Base-by-base conservation (phyloP, 2,113 vertebrate species). In the Grantiella picta region DNA sequence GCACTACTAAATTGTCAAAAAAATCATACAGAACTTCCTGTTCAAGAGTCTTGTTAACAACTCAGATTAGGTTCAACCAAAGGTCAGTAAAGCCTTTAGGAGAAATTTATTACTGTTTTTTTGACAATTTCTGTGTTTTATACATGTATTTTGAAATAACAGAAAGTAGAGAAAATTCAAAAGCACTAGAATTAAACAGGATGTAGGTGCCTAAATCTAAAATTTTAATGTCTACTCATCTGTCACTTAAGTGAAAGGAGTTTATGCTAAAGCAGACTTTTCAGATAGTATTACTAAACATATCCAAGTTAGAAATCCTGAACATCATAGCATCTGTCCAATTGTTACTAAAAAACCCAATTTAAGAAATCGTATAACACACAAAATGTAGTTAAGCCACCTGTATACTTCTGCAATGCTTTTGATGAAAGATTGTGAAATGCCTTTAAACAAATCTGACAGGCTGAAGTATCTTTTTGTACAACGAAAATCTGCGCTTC, bases 371-470 rank as follows among this genome's bases (percentile, higher is more conserved):
- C 77, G 29, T 50, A 7, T 3, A 24, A 47, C 7, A 50, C 22
- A 53, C 1, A 90, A 88, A 76, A 45, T 80, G 2, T 23, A n/a
- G 4, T 15, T 82, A n/a, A 20, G 15, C 22, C 22, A 71, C 28
- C 9, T 85, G 10, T 52, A 29, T 72, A 61, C 18, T 91, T 85
- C 53, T 68, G 44, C 31, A 87, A 31, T 49, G 19, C 3, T 79
- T 89, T 85, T 69, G 49, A 79, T 79, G 73, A 75, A 79, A 91
- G 33, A 64, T 10, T 71, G 24, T 60, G 57, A 93, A 93, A 57
- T 68, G 31, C 31, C 24, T 76, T 91, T 93, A 93, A 96, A 80
- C 20, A 80, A 90, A 92, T 7, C 12, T 90, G 94, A 82, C 88
- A 94, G 9, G 24, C 31, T 82, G 71, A 90, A 88, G 10, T 79